Percentiles rank a stretch among this genome's conserved stretches.
These are phyloP conservation scores for Mystacides longicornis DNA, from an alignment of 2,888 invertebrate species.

Conservation along the genomic window DNA sequence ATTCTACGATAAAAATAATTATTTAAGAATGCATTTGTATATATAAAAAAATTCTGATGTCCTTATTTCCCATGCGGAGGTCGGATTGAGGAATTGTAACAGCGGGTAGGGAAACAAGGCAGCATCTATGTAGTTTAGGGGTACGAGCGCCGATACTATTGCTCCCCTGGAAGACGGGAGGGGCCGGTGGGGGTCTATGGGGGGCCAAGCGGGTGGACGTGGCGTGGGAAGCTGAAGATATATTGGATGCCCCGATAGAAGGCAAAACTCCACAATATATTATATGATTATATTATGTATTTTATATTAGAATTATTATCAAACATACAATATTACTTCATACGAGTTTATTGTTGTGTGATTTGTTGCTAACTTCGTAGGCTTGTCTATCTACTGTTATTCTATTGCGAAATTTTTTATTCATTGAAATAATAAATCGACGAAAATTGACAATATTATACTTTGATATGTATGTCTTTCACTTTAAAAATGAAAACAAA, in stretches of 20 bases:
- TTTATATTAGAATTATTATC: not conserved
- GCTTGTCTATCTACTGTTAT: too few species aligned
- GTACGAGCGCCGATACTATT: not conserved
- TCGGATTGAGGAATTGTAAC: not conserved
- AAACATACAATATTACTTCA: too few species aligned
- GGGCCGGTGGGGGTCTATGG: conserved; percentile 3
- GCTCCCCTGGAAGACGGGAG: too few species aligned
- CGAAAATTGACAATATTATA: too few species aligned
- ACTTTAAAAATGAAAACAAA: too few species aligned
- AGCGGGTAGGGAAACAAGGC: not conserved
- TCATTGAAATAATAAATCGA: too few species aligned
- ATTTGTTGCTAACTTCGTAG: too few species aligned
- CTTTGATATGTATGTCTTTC: too few species aligned
- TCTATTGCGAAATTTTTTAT: too few species aligned
- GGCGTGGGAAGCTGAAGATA: conserved; percentile 20
- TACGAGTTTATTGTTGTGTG: too few species aligned
- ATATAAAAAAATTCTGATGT: not conserved
- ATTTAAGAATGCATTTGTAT: too few species aligned
- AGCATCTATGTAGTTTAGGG: not conserved
- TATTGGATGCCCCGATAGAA: conserved; percentile 24
- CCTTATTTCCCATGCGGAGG: conserved; percentile 3
- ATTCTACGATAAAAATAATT: too few species aligned
- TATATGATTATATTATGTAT: not conserved
- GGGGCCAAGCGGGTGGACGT: not conserved
- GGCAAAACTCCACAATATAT: not conserved